phyloP scores from a whole-genome alignment of 1,140 invertebrate species.

The Helicoverpa zea region DNA sequence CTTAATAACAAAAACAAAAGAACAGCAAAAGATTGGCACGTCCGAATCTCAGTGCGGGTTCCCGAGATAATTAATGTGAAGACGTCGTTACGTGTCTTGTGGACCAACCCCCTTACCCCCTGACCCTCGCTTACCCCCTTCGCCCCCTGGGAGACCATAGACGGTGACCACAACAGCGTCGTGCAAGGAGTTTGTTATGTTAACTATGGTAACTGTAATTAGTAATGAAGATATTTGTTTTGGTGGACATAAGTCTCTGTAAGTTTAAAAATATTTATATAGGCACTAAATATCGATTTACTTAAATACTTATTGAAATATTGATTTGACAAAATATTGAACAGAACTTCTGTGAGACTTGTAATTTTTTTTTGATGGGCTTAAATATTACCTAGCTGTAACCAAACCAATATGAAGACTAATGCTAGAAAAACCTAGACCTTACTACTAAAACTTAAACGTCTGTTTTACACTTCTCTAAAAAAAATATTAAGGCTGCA shows the following conservation, averaged over 20 bases:
- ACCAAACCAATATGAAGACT: no score
- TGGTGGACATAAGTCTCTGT: not conserved
- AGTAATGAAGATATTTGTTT: not conserved
- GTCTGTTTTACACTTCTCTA: no score
- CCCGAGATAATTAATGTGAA: slow-evolving; percentile 61
- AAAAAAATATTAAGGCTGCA: no score
- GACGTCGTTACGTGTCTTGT: slow-evolving; percentile 60
- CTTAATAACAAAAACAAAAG: slow-evolving; percentile 42
- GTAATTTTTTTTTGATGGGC: no score
- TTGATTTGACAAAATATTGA: no score
- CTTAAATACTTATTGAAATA: no score
- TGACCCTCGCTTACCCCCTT: not conserved
- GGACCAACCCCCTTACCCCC: slow-evolving; percentile 5
- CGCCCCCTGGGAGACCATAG: not conserved
- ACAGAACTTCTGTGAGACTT: no score
- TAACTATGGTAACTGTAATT: slow-evolving; percentile 18
- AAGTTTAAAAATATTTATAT: no score
- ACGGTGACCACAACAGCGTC: slow-evolving; percentile 28
- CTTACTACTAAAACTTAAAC: no score
- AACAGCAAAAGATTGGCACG: slow-evolving; percentile 46
- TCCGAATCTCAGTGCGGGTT: slow-evolving; percentile 49
- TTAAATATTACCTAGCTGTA: no score
- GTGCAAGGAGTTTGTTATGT: slow-evolving; percentile 16
- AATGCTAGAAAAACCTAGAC: no score
- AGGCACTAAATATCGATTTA: no score